These are phyloP conservation scores for Phaonia tiefii DNA, from an alignment of 2,888 invertebrate species.

Conservation along the genomic window DNA sequence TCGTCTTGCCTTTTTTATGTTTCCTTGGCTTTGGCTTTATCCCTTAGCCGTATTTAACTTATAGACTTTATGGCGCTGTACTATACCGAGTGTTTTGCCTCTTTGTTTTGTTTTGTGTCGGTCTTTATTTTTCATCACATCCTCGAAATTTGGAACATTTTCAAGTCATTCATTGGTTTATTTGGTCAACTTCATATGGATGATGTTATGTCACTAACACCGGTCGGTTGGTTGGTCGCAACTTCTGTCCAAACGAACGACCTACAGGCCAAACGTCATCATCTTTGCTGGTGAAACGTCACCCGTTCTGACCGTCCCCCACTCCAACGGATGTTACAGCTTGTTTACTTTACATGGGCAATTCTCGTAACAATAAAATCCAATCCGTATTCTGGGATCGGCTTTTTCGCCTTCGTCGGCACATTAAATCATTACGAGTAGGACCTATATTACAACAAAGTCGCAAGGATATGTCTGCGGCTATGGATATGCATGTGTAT, in stretches of 20 bases:
- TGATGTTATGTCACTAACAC: constrained; percentile 43
- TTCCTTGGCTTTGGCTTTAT: constrained; percentile 30
- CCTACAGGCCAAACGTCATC: neutral
- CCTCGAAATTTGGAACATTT: constrained; percentile 44
- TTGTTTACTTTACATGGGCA: constrained; percentile 32
- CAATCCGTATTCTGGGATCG: constrained; percentile 1
- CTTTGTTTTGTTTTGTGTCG: neutral
- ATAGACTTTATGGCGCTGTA: constrained; percentile 54
- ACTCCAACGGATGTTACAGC: too few relatives aligned
- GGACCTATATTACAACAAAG: neutral
- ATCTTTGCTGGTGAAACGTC: neutral
- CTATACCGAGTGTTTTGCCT: constrained; percentile 21
- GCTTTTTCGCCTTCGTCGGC: constrained; percentile 22
- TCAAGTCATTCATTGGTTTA: constrained; percentile 43
- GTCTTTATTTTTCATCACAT: neutral
- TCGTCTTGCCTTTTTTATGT: neutral
- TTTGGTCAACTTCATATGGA: constrained; percentile 39
- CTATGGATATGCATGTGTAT: neutral
- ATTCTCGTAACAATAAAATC: neutral
- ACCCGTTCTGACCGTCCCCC: neutral
- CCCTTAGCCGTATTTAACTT: constrained; percentile 48
- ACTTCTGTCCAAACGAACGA: neutral
- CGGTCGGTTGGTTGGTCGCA: neutral
- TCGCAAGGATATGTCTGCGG: constrained; percentile 3
- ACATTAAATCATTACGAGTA: constrained; percentile 33